phyloP scores from a whole-genome alignment of 1,140 invertebrate species.

The Dendrolimus punctatus region DNA sequence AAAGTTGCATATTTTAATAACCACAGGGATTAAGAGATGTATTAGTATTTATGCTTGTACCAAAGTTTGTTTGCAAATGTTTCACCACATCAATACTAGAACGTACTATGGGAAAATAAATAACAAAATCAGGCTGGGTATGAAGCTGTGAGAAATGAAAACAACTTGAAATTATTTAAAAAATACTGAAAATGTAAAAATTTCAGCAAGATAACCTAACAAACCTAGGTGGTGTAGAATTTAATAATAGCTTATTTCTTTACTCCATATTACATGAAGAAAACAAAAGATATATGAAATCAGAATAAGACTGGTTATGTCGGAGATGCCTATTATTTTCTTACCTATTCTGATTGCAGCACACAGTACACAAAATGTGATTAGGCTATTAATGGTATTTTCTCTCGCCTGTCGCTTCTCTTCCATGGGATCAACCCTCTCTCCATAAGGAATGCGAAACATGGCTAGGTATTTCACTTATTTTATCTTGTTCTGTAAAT shows the following conservation, averaged over 20 bases:
- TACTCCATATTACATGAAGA: not conserved
- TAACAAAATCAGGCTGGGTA: no score
- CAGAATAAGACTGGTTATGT: not conserved
- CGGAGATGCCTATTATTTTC: conserved; percentile 5
- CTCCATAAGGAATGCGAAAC: conserved; percentile 63
- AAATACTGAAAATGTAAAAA: no score
- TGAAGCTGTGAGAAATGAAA: no score
- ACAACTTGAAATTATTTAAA: no score
- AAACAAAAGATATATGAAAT: not conserved
- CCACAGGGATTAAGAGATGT: no score
- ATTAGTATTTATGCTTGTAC: no score
- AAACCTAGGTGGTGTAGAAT: no score
- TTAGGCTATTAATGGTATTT: conserved; percentile 63
- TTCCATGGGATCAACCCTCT: conserved; percentile 62
- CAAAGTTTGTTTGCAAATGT: no score
- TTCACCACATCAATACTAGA: no score
- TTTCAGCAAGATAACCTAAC: no score
- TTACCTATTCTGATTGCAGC: conserved; percentile 61
- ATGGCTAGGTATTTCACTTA: conserved; percentile 21
- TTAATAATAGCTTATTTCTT: not conserved
- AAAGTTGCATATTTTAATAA: no score
- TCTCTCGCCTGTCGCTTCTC: conserved; percentile 64
- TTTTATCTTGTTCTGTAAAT: not conserved
- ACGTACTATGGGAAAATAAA: no score
- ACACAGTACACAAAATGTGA: conserved; percentile 59